Conservation (phyloP, 2,113 vertebrate genomes). For the Cygnus buccinator region DNA sequence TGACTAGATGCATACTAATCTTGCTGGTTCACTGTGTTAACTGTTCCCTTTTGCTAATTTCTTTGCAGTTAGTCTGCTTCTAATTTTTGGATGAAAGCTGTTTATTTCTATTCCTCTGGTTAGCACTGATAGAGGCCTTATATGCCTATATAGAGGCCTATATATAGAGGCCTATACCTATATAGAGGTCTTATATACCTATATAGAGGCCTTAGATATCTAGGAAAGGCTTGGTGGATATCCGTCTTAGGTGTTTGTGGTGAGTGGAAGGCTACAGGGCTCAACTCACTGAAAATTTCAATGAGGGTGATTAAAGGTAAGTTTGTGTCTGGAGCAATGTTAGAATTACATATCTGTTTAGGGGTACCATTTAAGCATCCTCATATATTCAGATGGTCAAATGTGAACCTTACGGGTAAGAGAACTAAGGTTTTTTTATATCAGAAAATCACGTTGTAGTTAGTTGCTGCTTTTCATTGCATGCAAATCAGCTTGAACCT, state of each 20-base stretch:
- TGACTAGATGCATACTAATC: neutral
- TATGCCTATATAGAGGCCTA: neutral
- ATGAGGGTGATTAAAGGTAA: neutral
- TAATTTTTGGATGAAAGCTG: neutral
- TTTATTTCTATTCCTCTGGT: neutral
- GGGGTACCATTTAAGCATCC: neutral
- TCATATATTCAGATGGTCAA: neutral
- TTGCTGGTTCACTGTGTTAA: neutral
- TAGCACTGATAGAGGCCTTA: neutral
- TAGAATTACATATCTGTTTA: neutral
- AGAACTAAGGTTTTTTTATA: neutral
- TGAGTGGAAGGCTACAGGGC: neutral
- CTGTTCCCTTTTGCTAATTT: neutral
- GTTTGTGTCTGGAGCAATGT: neutral
- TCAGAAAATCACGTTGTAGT: neutral
- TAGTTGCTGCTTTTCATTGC: neutral
- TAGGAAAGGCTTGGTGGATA: neutral
- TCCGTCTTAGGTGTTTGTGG: neutral
- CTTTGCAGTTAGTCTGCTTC: neutral
- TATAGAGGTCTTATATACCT: neutral
- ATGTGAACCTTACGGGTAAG: neutral
- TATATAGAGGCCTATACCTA: no score
- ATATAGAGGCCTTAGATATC: neutral
- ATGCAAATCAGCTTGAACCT: neutral
- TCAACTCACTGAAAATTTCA: neutral